Evolutionary conservation across 1,140 invertebrate genomes (phyloP).

Genomic region (Lordiphosa clarofinis): DNA sequence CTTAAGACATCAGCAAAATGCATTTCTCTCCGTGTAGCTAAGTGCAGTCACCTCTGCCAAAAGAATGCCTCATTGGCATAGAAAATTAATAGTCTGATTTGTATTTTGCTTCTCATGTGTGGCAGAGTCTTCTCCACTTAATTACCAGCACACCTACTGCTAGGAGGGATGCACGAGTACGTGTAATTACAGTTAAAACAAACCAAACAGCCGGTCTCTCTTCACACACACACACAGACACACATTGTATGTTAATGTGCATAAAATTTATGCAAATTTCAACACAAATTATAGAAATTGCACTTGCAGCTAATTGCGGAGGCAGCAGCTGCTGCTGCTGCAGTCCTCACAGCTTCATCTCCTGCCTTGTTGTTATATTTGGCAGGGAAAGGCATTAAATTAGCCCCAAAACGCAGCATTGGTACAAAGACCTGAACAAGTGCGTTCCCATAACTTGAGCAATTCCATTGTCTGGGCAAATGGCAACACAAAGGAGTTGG

Average conservation of each 20-base stretch:
- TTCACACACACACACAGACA: too few species aligned
- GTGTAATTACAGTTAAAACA: constrained; percentile 56
- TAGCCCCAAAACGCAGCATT: constrained; percentile 38
- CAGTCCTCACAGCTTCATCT: constrained; percentile 1
- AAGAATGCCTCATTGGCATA: too few species aligned
- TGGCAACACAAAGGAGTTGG: too few species aligned
- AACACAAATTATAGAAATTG: constrained; percentile 43
- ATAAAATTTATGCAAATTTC: constrained; percentile 53
- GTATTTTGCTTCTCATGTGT: too few species aligned
- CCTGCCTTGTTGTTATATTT: constrained; percentile 14
- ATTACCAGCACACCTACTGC: constrained; percentile 32
- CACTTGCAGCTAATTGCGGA: constrained; percentile 34
- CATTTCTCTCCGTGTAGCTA: too few species aligned
- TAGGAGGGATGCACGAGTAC: constrained; percentile 8
- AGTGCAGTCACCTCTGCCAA: too few species aligned
- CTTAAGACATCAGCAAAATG: too few species aligned
- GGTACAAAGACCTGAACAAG: constrained; percentile 19
- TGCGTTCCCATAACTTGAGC: constrained; percentile 37
- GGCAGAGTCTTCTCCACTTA: constrained; percentile 14
- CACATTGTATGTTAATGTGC: constrained; percentile 65
- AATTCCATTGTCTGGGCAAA: constrained; percentile 17
- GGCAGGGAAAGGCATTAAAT: constrained; percentile 33
- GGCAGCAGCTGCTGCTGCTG: constrained; percentile 2
- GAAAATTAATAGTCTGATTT: too few species aligned
- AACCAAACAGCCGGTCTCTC: constrained; percentile 7